Base-by-base conservation (phyloP, 2,888 invertebrate genomes). In the Kuschelorhynchus macadamiae region DNA sequence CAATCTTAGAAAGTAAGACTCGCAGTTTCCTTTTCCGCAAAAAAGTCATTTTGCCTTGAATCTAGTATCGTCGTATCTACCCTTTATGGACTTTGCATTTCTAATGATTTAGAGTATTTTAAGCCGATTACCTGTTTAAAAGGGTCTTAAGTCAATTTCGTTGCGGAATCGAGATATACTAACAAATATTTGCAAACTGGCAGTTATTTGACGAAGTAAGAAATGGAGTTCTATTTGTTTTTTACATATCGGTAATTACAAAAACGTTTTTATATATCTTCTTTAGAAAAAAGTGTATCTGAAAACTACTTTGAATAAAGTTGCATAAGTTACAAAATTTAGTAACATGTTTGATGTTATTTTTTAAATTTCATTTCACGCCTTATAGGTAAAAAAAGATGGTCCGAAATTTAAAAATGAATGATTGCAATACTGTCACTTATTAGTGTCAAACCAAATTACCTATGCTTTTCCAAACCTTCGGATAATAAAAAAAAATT, bases 21-120 rank as follows among this genome's bases (percentile, higher is more conserved):
- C 30, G 44, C 44, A 46, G 65, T 57, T 32, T 36, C 59, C 46
- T 66, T 66, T 60, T 53, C 47, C 33, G 60, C 30, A 53, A 60
- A 60, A 49, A 56, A 50, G 16, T 21, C 33, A 50, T 57, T 57
- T 62, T 44, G 50, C 55, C 62, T 67, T 55, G 52, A 41, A 50
- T 53, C 56, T 49, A 41, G 53, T 52, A 49, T 67, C 44, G 57
- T 44, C 62, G 46, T 49, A 44, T 63, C 55, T 59, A 49, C 39
- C 59, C 63, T 53, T 68, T 53, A 53, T 59, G 63, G 53, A 55
- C 60, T 66, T 70, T 70, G 70, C 70, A 70, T 70, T 69, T 60
- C 69, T 70, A 70, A 70, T 70, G 70, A 70, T 70, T 69, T 65
- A 55, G 61, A 62, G 61, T 56, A 57, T 70, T 65, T 62, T 70